phyloP scores from a whole-genome alignment of 2,888 invertebrate species.

The Agriopis leucophaearia region DNA sequence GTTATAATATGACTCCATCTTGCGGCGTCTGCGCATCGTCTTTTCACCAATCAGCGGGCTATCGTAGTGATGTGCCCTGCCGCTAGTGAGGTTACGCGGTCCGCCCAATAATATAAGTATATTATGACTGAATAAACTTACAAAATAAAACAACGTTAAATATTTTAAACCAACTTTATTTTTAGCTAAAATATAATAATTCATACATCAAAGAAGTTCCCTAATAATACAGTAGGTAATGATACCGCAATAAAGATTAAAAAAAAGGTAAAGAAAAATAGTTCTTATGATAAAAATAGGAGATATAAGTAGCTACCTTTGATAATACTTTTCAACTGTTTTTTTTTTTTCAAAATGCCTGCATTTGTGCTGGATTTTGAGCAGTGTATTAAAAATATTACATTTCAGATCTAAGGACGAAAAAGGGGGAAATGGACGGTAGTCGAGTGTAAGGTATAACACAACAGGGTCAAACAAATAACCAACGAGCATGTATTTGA shows the following conservation, averaged over 20 bases:
- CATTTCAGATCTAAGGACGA: conserved; percentile 64
- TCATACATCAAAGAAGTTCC: conserved; percentile 85
- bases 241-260: conserved; percentile 75
- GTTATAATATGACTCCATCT: too few relatives aligned
- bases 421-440: conserved; percentile 72
- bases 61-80: too few relatives aligned
- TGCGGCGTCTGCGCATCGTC: too few relatives aligned
- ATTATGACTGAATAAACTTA: not conserved
- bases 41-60: too few relatives aligned
- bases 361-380: conserved; percentile 61
- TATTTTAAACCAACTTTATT: conserved; percentile 86
- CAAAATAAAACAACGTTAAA: conserved; percentile 62
- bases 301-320: conserved; percentile 71
- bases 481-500: conserved; percentile 30
- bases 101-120: not conserved
- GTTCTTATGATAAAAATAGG: conserved; percentile 48
- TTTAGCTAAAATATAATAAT: conserved; percentile 87
- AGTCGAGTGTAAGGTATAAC: conserved; percentile 60
- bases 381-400: conserved; percentile 41
- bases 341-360: conserved; percentile 50
- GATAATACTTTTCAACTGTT: conserved; percentile 60
- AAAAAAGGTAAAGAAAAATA: conserved; percentile 49
- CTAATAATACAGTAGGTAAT: conserved; percentile 78
- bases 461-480: conserved; percentile 49
- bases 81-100: too few relatives aligned